Percentiles rank a stretch among this genome's conserved stretches.
Conservation (phyloP, 2,888 invertebrate species). For the Pristionchus maxplancki region DNA sequence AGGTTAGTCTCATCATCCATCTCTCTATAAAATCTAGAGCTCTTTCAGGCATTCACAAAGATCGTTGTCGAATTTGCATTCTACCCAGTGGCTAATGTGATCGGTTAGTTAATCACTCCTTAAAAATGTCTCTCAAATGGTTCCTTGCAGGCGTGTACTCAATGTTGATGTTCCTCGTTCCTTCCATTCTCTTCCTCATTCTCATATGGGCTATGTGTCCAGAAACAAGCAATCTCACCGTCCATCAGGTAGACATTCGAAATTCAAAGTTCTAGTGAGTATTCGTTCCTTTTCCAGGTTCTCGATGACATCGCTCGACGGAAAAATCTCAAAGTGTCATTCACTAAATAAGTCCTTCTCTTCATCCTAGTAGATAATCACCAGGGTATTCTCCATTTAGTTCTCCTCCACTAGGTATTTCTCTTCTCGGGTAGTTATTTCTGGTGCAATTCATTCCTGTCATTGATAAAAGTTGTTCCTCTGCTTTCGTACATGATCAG, state of each 20-base stretch:
- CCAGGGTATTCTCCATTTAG: background rate
- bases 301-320: conserved; percentile 16
- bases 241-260: background rate
- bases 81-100: conserved; percentile 50
- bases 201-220: conserved; percentile 21
- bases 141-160: conserved; percentile 15
- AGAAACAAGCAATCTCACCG: conserved; percentile 3
- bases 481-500: background rate
- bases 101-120: conserved; percentile 55
- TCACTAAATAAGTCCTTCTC: conserved; percentile 5
- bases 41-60: conserved; percentile 14
- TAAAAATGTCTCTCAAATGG: conserved; percentile 56
- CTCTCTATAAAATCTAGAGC: background rate
- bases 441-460: background rate
- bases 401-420: background rate
- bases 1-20: background rate
- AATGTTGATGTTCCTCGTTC: conserved; percentile 28
- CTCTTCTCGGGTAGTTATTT: background rate
- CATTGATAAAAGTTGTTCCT: background rate
- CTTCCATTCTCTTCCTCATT: conserved; percentile 44
- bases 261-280: too few relatives aligned
- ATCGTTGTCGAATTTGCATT: conserved; percentile 50
- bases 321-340: conserved; percentile 40
- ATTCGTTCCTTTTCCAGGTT: background rate
- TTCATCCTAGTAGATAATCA: background rate